A percentile compares a stretch with the other conserved stretches of the same genome.
Conservation (phyloP, 1,140 invertebrate genomes). For the Microplitis demolitor region DNA sequence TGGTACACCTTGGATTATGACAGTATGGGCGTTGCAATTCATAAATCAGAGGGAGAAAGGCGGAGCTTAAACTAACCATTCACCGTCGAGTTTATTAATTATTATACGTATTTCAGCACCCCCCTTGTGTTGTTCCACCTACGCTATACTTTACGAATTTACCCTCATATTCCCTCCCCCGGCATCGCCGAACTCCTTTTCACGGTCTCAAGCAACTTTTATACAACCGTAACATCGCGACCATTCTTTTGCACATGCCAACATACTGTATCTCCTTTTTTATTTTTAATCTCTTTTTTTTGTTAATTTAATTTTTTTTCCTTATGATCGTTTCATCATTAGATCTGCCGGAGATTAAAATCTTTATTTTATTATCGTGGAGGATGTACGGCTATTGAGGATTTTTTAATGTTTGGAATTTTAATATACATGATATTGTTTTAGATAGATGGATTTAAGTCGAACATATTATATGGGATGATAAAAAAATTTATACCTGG, state of each 20-base stretch:
- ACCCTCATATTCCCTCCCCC: neutral
- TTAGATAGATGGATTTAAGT: too few species aligned
- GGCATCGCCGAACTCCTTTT: neutral
- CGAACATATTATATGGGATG: too few species aligned
- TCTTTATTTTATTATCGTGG: neutral
- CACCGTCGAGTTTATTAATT: constrained; percentile 60
- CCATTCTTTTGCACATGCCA: neutral
- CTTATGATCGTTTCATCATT: neutral
- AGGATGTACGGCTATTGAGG: too few species aligned
- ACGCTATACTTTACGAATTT: constrained; percentile 1
- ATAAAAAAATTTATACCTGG: too few species aligned
- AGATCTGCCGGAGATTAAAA: neutral
- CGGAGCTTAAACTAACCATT: constrained; percentile 54
- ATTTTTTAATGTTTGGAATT: too few species aligned
- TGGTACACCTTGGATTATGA: constrained; percentile 50
- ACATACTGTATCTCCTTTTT: neutral
- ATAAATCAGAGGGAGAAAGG: constrained; percentile 58
- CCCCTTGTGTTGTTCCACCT: constrained; percentile 15
- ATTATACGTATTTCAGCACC: constrained; percentile 46
- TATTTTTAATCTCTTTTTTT: neutral
- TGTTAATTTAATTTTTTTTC: neutral
- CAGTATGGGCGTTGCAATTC: constrained; percentile 60
- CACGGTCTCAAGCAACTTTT: neutral
- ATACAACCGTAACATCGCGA: neutral
- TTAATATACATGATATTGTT: too few species aligned